Evolutionary conservation across 2,888 invertebrate species (phyloP).

Genomic region (Pharmacophagus antenor): DNA sequence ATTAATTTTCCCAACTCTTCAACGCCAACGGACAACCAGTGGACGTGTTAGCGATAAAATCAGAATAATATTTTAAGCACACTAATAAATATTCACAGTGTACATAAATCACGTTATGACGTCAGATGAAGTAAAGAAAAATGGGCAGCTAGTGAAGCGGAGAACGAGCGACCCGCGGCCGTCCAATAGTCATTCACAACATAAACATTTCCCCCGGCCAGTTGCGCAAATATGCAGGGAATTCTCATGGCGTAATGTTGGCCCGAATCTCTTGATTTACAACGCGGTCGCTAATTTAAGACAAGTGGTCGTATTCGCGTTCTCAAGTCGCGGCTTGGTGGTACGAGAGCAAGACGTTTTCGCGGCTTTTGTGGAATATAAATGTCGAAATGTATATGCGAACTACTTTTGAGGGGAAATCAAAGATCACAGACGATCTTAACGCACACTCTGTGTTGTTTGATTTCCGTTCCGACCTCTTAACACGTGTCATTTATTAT

Average conservation of each 20-base stretch:
- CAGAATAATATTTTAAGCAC: slow-evolving; percentile 17
- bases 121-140: slow-evolving; percentile 16
- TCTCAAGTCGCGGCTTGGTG: slow-evolving; percentile 30
- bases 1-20: slow-evolving; percentile 14
- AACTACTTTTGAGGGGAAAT: slow-evolving; percentile 16
- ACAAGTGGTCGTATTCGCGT: slow-evolving; percentile 55
- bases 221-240: slow-evolving; percentile 53
- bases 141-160: slow-evolving; percentile 8
- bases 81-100: slow-evolving; percentile 22
- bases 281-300: slow-evolving; percentile 61
- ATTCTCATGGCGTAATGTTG: slow-evolving; percentile 59
- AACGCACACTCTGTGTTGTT: slow-evolving; percentile 16
- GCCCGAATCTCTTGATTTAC: slow-evolving; percentile 67
- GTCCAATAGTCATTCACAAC: slow-evolving; percentile 31
- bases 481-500: slow-evolving; percentile 17
- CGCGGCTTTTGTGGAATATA: slow-evolving; percentile 3
- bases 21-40: slow-evolving; percentile 9
- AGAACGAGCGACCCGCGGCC: slow-evolving; percentile 12
- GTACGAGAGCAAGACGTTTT: slow-evolving; percentile 15
- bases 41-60: slow-evolving; percentile 10
- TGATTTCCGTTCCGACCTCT: slow-evolving; percentile 25
- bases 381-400: slow-evolving; percentile 11
- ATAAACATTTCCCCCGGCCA: slow-evolving; percentile 42
- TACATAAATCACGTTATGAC: slow-evolving; percentile 23
- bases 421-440: slow-evolving; percentile 23